These are phyloP conservation scores for Buathra laborator DNA, from an alignment of 2,888 invertebrate genomes.

Conservation along the genomic window DNA sequence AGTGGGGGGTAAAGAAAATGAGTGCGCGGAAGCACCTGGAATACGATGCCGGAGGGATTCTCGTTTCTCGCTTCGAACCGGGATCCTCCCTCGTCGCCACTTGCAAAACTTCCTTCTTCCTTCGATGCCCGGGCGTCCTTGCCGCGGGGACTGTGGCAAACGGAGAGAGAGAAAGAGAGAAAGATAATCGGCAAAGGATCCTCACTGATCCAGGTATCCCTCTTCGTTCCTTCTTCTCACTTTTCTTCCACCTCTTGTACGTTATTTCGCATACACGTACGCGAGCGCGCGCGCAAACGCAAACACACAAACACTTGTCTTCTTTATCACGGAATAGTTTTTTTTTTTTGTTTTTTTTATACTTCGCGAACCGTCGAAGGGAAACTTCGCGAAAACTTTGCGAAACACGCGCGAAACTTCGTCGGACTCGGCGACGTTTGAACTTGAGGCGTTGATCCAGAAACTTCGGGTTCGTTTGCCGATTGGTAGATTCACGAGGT, in stretches of 20 bases:
- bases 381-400: background rate
- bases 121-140: conserved; percentile 67
- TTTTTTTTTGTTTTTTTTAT: background rate
- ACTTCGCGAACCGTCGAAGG: background rate
- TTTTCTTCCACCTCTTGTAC: conserved; percentile 11
- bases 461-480: background rate
- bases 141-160: conserved; percentile 72
- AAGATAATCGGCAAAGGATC: conserved; percentile 35
- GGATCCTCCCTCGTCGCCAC: conserved; percentile 60
- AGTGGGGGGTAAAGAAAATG: conserved; percentile 42
- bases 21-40: conserved; percentile 44
- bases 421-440: conserved; percentile 1
- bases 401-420: conserved; percentile 49
- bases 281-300: background rate
- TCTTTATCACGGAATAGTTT: background rate
- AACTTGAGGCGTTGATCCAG: conserved; percentile 34
- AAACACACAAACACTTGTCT: background rate
- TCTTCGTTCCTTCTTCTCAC: conserved; percentile 21
- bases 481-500: background rate
- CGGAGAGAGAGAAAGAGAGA: conserved; percentile 45
- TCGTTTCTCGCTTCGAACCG: conserved; percentile 57
- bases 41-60: conserved; percentile 51
- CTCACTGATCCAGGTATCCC: conserved; percentile 44
- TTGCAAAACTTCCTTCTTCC: conserved; percentile 64
- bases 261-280: background rate